phyloP scores from a whole-genome alignment of 2,888 invertebrate genomes.

The Netelia fuscicornis region DNA sequence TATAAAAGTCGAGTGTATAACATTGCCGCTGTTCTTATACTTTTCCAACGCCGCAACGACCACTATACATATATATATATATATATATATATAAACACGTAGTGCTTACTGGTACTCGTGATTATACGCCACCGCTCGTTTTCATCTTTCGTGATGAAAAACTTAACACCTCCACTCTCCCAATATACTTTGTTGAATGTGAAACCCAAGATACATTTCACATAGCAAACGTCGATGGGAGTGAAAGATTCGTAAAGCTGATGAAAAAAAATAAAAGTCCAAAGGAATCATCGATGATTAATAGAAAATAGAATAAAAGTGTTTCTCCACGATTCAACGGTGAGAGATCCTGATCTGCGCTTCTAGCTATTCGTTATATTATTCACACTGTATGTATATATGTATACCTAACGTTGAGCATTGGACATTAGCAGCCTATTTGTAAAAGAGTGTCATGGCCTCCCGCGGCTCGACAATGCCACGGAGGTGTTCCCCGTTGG shows the following conservation, averaged over 20 bases:
- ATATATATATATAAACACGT: not conserved
- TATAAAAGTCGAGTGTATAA: slow-evolving; percentile 59
- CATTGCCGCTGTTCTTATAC: slow-evolving; percentile 61
- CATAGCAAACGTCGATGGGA: not conserved
- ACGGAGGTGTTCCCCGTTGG: slow-evolving; percentile 70
- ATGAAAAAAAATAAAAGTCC: not conserved
- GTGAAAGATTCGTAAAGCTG: slow-evolving; percentile 5
- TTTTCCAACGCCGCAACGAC: slow-evolving; percentile 55
- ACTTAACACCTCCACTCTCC: slow-evolving; percentile 62
- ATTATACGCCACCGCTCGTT: slow-evolving; percentile 60
- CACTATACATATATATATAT: slow-evolving; percentile 7
- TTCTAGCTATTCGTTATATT: slow-evolving; percentile 48
- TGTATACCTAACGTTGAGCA: slow-evolving; percentile 32
- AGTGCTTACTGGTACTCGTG: slow-evolving; percentile 40
- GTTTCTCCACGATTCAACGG: slow-evolving; percentile 28
- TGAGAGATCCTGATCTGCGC: slow-evolving; percentile 36
- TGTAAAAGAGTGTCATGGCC: slow-evolving; percentile 70
- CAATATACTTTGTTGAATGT: slow-evolving; percentile 45
- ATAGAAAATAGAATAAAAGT: slow-evolving; percentile 48
- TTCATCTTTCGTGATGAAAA: slow-evolving; percentile 61
- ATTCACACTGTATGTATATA: slow-evolving; percentile 68
- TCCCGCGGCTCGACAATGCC: slow-evolving; percentile 70
- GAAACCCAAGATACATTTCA: not conserved
- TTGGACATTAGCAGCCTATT: slow-evolving; percentile 71
- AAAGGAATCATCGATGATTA: slow-evolving; percentile 33